Evolutionary conservation across 2,888 invertebrate genomes (phyloP).

Genomic region (Agriopis aurantiaria): DNA sequence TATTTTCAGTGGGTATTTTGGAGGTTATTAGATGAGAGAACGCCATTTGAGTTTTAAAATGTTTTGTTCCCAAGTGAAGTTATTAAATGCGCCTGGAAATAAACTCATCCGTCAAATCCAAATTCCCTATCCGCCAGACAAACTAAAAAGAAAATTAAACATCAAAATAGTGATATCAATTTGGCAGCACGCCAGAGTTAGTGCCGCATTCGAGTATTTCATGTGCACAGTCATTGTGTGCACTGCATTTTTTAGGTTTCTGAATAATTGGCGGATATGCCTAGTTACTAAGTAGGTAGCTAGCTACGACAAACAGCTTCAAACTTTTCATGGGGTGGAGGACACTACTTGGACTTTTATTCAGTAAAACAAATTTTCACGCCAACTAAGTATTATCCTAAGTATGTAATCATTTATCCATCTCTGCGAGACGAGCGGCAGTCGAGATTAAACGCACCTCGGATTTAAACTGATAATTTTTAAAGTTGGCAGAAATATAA

Average conservation of each 20-base stretch:
- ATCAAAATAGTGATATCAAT: conserved; percentile 43
- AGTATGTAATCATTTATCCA: too few relatives aligned
- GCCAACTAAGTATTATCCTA: too few relatives aligned
- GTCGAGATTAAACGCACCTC: not conserved
- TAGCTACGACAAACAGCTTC: not conserved
- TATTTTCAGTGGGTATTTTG: too few relatives aligned
- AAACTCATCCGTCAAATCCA: conserved; percentile 20
- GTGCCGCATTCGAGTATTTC: conserved; percentile 38
- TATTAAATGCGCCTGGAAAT: not conserved
- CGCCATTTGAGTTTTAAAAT: not conserved
- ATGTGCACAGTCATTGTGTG: too few relatives aligned
- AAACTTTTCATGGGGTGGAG: too few relatives aligned
- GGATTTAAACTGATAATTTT: not conserved
- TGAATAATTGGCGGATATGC: not conserved
- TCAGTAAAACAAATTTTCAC: too few relatives aligned
- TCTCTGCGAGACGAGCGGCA: too few relatives aligned
- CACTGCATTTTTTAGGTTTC: conserved; percentile 6
- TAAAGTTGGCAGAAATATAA: not conserved
- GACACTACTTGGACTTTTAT: too few relatives aligned
- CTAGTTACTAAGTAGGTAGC: not conserved
- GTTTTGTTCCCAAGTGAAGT: not conserved
- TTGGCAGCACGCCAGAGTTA: conserved; percentile 40
- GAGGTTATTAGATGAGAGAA: too few relatives aligned
- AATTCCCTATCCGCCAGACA: conserved; percentile 16
- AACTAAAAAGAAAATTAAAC: conserved; percentile 38